Percentiles rank a stretch among this genome's conserved stretches.
Evolutionary conservation across 2,797 vertebrate genomes (phyloP).

Genomic region (Gallinago stenura): DNA sequence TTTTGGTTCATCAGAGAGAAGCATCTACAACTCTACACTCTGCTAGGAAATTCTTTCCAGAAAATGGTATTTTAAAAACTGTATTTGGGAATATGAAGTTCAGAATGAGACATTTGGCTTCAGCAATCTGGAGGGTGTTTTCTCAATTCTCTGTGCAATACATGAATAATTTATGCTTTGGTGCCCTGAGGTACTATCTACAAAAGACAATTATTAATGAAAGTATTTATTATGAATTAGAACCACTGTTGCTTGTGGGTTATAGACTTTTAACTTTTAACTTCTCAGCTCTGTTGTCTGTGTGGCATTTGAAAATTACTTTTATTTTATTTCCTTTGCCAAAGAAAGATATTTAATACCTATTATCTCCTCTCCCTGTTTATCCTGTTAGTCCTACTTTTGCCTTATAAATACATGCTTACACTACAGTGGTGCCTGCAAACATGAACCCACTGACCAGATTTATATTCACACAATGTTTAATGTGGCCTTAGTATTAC

Average conservation of each 20-base stretch:
- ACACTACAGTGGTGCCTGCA: background rate
- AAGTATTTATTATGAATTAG: background rate
- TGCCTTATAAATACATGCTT: background rate
- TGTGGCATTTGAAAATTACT: background rate
- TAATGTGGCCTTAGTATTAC: background rate
- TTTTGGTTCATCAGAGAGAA: background rate
- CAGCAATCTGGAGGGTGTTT: background rate
- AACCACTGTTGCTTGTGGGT: background rate
- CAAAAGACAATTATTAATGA: background rate
- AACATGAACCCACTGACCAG: background rate
- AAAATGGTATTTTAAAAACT: background rate
- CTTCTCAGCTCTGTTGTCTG: background rate
- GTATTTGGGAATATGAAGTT: background rate
- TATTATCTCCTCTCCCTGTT: background rate
- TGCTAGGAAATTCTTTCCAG: background rate
- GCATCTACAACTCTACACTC: background rate
- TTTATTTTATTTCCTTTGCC: too few species aligned
- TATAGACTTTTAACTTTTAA: background rate
- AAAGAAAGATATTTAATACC: background rate
- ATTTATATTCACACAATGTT: background rate
- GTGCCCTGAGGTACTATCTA: background rate
- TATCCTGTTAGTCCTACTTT: background rate
- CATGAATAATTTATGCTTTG: background rate
- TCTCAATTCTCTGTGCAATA: background rate
- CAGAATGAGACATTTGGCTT: background rate